A percentile compares a stretch with the other conserved stretches of the same genome.
Conservation (phyloP, 2,797 vertebrate genomes). For the Saxicola maurus region DNA sequence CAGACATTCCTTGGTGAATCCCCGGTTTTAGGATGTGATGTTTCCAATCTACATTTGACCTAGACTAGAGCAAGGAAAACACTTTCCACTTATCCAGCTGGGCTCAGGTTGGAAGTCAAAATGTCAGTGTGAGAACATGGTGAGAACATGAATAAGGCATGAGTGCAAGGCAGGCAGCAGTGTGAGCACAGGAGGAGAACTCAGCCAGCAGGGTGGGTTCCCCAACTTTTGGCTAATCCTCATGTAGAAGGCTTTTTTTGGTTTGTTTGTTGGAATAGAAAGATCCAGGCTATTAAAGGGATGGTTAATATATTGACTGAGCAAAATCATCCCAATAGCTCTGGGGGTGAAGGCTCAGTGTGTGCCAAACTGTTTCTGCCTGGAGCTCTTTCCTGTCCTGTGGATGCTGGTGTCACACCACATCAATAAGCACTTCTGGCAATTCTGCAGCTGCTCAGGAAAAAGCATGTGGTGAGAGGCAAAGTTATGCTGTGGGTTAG, state of each 20-base stretch:
- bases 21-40: not conserved
- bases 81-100: not conserved
- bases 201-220: not conserved
- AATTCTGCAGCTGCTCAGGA: not conserved
- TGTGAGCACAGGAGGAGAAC: not conserved
- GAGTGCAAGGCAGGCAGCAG: not conserved
- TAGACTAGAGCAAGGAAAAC: not conserved
- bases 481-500: not conserved
- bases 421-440: not conserved
- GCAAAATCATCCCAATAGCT: not conserved
- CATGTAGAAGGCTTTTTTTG: not conserved
- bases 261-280: not conserved
- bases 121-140: not conserved
- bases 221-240: not conserved
- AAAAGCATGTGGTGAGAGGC: not conserved
- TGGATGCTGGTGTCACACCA: not conserved
- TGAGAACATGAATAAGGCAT: not conserved
- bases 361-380: not conserved
- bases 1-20: not conserved
- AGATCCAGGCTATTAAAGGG: not conserved
- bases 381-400: not conserved
- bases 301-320: not conserved
- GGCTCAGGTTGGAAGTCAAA: not conserved
- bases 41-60: not conserved
- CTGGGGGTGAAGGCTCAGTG: not conserved